These are phyloP conservation scores for Decapterus maruadsi DNA, from an alignment of 2,797 vertebrate species.

Conservation along the genomic window DNA sequence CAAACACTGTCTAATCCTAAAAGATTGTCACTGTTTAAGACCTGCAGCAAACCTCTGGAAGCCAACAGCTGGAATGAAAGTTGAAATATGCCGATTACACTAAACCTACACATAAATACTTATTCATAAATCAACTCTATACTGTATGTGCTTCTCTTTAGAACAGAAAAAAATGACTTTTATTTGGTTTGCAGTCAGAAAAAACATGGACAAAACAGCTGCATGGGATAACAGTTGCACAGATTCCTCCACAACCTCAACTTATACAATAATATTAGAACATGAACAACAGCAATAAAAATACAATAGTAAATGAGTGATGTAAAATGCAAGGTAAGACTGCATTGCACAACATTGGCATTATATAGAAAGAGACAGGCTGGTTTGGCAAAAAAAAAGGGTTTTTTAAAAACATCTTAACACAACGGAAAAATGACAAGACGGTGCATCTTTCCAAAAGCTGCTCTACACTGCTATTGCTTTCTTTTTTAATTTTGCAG, in stretches of 20 bases:
- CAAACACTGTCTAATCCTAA: constrained; percentile 44
- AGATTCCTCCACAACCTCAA: constrained; percentile 48
- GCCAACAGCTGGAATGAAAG: constrained; percentile 56
- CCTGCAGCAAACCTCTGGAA: constrained; percentile 45
- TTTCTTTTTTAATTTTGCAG: constrained; percentile 50
- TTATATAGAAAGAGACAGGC: constrained; percentile 59
- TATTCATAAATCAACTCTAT: constrained; percentile 76
- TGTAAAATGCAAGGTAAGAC: constrained; percentile 72
- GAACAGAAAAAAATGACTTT: constrained; percentile 68
- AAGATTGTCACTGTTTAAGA: constrained; percentile 43
- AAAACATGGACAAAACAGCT: constrained; percentile 52
- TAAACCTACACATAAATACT: constrained; percentile 79
- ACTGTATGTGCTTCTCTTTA: constrained; percentile 77
- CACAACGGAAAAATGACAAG: constrained; percentile 38
- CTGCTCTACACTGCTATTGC: constrained; percentile 68
- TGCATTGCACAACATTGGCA: constrained; percentile 70
- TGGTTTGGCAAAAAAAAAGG: constrained; percentile 50
- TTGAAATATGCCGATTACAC: constrained; percentile 60
- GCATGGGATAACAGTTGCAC: constrained; percentile 56
- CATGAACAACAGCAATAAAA: constrained; percentile 75
- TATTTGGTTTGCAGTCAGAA: constrained; percentile 75
- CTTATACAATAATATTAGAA: constrained; percentile 74
- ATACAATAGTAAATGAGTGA: constrained; percentile 74
- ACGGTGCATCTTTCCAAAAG: constrained; percentile 29
- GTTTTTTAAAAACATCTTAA: constrained; percentile 58